Base-by-base conservation (phyloP, 2,797 vertebrate genomes). In the Channallabes apus region DNA sequence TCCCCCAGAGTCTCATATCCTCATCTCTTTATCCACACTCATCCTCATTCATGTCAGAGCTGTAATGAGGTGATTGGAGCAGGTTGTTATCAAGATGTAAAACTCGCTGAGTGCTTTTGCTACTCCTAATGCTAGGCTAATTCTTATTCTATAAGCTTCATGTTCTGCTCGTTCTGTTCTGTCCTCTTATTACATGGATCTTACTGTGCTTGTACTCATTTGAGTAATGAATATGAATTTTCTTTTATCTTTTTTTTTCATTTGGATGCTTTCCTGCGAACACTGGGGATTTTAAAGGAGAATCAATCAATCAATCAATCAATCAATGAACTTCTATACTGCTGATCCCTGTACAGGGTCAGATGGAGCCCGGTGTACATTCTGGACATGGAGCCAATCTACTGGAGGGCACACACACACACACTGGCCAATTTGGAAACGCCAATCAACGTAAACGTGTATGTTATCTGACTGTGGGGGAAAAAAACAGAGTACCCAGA, bases 31-130 rank as follows among this genome's bases (percentile, higher is more conserved):
- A 76, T 84, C 73, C 24, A 62, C 65, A 69, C 65, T 79, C 75
- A 78, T 84, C 65, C 65, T 71, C 65, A 9, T 61, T 62, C 61
- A 24, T 80, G 64, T 84, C 65, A 84, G n/a, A 46, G 35, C 83
- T 46, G 54, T 62, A 29, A 72, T 61, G 29, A 80, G 32, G 51
- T 85, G 77, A 72, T 80, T 32, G 38, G n/a, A 71, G 35, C 22
- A 3, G 75, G 11, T 61, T 64, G n/a, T 84, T 59, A 80, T 59
- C 41, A 38, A 65, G 72, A 77, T 77, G 46, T 77, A 65, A 77
- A 41, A 32, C 82, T 58, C 27, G 20, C 41, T 65, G 62, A 76
- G 61, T 54, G 29, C 61, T n/a, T 38, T 20, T 14, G 35, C 79
- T 35, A 32, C 18, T 18, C 32, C 32, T 69, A 69, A 69, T 69